These are phyloP conservation scores for Pangasius mekongensis DNA, from an alignment of 2,797 vertebrate species.

Conservation along the genomic window DNA sequence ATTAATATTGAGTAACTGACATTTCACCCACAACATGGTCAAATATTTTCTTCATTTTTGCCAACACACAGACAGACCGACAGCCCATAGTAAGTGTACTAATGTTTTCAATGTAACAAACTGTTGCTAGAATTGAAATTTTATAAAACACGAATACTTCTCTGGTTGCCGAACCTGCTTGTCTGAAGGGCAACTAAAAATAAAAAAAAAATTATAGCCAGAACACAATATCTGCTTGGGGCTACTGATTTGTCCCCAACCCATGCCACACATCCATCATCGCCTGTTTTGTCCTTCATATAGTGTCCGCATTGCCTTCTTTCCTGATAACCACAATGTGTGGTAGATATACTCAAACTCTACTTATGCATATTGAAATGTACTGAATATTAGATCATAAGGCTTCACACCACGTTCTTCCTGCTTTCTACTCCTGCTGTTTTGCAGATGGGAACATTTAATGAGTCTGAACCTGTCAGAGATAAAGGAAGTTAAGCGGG, in stretches of 20 bases:
- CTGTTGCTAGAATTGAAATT: neutral
- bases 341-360: neutral
- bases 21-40: neutral
- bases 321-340: neutral
- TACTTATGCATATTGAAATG: neutral
- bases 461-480: conserved; percentile 14
- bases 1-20: neutral
- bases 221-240: neutral
- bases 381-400: conserved; percentile 10
- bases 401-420: neutral
- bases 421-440: neutral
- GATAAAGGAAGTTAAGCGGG: conserved; percentile 36
- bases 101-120: neutral
- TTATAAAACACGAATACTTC: neutral
- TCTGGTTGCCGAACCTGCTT: neutral
- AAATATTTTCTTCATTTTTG: neutral
- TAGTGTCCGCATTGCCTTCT: neutral
- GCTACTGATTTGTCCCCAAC: neutral
- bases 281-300: neutral
- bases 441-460: conserved; percentile 17
- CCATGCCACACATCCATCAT: neutral
- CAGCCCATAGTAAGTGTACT: neutral
- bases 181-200: neutral
- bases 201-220: neutral
- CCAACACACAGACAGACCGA: neutral